Base-by-base conservation (phyloP, 37 sponge, comb jelly and placozoan genomes). In the Ephydatia muelleri region DNA sequence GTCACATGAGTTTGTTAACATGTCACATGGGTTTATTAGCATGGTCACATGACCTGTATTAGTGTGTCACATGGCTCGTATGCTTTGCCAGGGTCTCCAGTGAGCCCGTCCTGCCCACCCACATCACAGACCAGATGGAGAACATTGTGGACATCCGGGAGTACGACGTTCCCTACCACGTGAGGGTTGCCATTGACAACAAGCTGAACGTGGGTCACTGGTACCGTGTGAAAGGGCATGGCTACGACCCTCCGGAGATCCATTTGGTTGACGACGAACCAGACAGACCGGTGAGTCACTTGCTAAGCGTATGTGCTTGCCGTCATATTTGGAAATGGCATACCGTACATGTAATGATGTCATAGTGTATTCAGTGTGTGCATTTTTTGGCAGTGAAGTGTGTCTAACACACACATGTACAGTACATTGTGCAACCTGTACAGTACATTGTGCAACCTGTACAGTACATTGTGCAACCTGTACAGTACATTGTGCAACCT, bases 161-260 rank as follows among this genome's bases (percentile, higher is more conserved):
- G 69, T 87, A 99, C 74, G 99, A 99, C 78, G 96, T 99, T 38
- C 99, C 99, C 25, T 99, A 99, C 73, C 97, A 99, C 72, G 91
- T 99, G 16, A 72, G 99, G 32, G 95, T 97, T n/a, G 94, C 96
- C 89, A 99, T 99, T 82, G 99, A 99, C 74, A 28, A 76, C 57
- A 81, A 86, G 76, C 93, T 97, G 32, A 90, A 93, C 35, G 96
- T 96, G 73, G 98, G 98, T 11, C 87, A 91, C 78, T 97, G 98
- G 98, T 97, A 97, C 76, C 19, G 25, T 22, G 98, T 97, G 28
- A 88, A 71, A 73, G 92, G 93, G 69, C 81, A 79, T 49, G 98
- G 98, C 19, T 72, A 81, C 28, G 88, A 93, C 2, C 91, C 95
- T 27, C 96, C 98, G 0, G 90, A 89, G 34, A 91, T 97, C 69